Percentiles rank a stretch among this genome's conserved stretches.
Evolutionary conservation across 35 echinoderm and acorn worm genomes (phyloP).

Genomic region (Lytechinus variegatus): DNA sequence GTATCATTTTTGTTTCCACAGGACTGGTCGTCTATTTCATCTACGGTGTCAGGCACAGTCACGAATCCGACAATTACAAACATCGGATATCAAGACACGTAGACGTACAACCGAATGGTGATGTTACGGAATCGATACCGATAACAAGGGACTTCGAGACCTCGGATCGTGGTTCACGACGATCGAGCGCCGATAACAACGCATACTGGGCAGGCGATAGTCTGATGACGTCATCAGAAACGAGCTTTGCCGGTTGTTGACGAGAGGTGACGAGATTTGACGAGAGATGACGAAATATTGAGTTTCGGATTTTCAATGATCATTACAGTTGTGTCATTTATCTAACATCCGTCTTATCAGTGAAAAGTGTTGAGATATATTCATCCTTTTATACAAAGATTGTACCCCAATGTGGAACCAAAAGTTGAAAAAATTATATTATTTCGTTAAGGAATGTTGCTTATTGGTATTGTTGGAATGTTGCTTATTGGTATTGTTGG

Average conservation of each 20-base stretch:
- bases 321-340: background rate
- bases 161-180: background rate
- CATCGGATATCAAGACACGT: constrained; percentile 30
- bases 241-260: constrained; percentile 49
- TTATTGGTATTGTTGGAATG: too few relatives aligned
- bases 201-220: constrained; percentile 49
- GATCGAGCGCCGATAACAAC: constrained; percentile 45
- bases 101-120: background rate
- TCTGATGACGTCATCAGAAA: constrained; percentile 31
- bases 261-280: background rate
- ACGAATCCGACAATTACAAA: background rate
- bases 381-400: too few relatives aligned
- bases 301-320: background rate
- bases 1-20: background rate
- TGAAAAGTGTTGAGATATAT: background rate
- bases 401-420: too few relatives aligned
- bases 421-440: too few relatives aligned
- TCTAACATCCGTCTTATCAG: background rate
- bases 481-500: too few relatives aligned
- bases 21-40: constrained; percentile 19
- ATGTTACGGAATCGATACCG: constrained; percentile 16
- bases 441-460: too few relatives aligned
- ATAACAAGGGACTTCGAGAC: constrained; percentile 39
- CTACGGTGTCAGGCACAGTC: constrained; percentile 36
- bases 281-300: background rate